These are phyloP conservation scores for Galeopterus variegatus DNA, from an alignment of 2,113 vertebrate species.

Conservation along the genomic window DNA sequence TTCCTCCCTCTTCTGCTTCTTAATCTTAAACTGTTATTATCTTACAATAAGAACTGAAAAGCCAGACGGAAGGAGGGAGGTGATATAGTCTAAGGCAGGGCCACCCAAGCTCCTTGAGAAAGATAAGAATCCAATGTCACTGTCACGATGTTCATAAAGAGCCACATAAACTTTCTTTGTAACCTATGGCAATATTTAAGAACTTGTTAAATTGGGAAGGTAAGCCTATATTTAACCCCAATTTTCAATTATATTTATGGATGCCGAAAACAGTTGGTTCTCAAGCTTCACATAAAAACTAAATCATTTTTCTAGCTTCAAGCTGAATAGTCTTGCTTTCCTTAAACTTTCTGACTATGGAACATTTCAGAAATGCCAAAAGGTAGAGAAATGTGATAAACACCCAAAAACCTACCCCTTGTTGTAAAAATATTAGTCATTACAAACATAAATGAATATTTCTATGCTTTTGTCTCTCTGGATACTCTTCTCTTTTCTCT, in stretches of 20 bases:
- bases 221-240: constrained; percentile 34
- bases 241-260: constrained; percentile 58
- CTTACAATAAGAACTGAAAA: constrained; percentile 46
- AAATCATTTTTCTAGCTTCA: constrained; percentile 53
- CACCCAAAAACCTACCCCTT: background rate
- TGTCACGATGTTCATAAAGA: constrained; percentile 48
- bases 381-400: background rate
- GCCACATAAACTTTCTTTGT: background rate
- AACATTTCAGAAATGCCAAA: constrained; percentile 57
- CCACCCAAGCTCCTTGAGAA: constrained; percentile 44
- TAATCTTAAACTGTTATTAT: constrained; percentile 13
- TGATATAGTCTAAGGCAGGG: background rate
- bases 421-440: background rate
- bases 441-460: constrained; percentile 15
- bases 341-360: constrained; percentile 24
- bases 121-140: background rate
- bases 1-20: constrained; percentile 15
- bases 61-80: background rate
- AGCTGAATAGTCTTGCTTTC: constrained; percentile 24
- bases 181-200: constrained; percentile 44
- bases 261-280: constrained; percentile 58
- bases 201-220: constrained; percentile 39
- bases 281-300: constrained; percentile 24
- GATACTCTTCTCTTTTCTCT: background rate
- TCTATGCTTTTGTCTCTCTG: constrained; percentile 8